A percentile compares a stretch with the other conserved stretches of the same genome.
phyloP scores from a whole-genome alignment of 2,888 invertebrate genomes.

The Hyalella azteca region DNA sequence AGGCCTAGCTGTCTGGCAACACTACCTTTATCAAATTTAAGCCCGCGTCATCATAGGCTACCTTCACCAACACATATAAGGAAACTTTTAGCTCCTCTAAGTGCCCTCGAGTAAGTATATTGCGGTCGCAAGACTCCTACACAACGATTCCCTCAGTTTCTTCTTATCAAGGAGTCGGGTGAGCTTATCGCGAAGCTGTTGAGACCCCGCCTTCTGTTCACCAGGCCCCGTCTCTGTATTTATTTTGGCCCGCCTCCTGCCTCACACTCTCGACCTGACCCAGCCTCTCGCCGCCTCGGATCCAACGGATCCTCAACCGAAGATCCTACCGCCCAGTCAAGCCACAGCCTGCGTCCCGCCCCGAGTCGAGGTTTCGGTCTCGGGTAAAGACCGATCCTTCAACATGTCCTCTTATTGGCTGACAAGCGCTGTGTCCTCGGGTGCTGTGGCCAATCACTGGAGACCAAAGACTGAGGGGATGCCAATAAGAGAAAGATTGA shows the following conservation, averaged over 20 bases:
- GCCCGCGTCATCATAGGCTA: slow-evolving; percentile 31
- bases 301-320: not conserved
- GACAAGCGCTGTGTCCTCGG: not conserved
- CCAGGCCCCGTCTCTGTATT: not conserved
- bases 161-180: not conserved
- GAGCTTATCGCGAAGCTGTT: slow-evolving; percentile 9
- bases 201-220: not conserved
- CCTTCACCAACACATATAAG: slow-evolving; percentile 30
- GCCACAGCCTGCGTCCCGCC: not conserved
- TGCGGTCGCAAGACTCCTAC: slow-evolving; percentile 1
- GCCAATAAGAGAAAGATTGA: not conserved
- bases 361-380: not conserved
- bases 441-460: not conserved
- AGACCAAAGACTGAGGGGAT: not conserved
- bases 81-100: slow-evolving; percentile 32
- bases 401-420: not conserved
- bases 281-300: not conserved
- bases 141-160: not conserved
- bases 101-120: slow-evolving; percentile 34
- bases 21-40: slow-evolving; percentile 37
- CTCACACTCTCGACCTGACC: not conserved
- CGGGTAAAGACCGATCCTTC: not conserved
- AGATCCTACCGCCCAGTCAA: not conserved
- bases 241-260: not conserved
- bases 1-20: no score